Conservation (phyloP, 2,888 invertebrate genomes). For the Erebia palarica region DNA sequence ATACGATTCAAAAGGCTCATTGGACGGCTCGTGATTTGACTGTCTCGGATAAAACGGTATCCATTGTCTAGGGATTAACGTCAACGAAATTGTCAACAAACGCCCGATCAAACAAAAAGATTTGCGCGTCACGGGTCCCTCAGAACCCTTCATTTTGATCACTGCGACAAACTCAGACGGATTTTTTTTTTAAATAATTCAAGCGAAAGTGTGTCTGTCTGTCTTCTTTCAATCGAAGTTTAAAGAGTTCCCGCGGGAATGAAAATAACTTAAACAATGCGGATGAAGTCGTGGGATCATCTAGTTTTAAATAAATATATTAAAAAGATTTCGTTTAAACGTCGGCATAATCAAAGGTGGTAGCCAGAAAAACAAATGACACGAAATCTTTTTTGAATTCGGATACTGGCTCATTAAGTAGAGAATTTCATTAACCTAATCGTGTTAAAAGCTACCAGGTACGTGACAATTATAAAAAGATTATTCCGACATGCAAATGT, state of each 20-base stretch:
- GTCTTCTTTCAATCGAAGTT: too few relatives aligned
- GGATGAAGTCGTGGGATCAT: too few relatives aligned
- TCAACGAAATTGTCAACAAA: conserved; percentile 80
- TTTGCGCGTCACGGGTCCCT: conserved; percentile 60
- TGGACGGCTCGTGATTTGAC: conserved; percentile 59
- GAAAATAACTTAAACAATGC: too few relatives aligned
- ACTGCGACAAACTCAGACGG: conserved; percentile 40
- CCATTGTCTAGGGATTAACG: conserved; percentile 79
- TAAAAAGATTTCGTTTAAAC: neutral
- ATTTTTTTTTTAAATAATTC: too few relatives aligned
- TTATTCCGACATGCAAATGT: conserved; percentile 75
- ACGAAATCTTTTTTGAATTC: conserved; percentile 50
- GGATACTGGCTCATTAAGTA: conserved; percentile 73
- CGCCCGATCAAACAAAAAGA: conserved; percentile 80
- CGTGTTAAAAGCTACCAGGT: conserved; percentile 38
- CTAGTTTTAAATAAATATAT: neutral
- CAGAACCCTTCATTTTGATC: conserved; percentile 26
- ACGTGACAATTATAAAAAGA: conserved; percentile 76
- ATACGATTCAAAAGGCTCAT: conserved; percentile 63
- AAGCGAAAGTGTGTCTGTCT: too few relatives aligned
- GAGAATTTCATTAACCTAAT: conserved; percentile 69
- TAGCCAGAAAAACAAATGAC: neutral
- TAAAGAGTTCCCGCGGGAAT: too few relatives aligned
- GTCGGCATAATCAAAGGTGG: neutral
- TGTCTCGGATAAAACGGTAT: conserved; percentile 66